phyloP scores from a whole-genome alignment of 2,797 vertebrate species.

The Melanotaenia trifasciata region DNA sequence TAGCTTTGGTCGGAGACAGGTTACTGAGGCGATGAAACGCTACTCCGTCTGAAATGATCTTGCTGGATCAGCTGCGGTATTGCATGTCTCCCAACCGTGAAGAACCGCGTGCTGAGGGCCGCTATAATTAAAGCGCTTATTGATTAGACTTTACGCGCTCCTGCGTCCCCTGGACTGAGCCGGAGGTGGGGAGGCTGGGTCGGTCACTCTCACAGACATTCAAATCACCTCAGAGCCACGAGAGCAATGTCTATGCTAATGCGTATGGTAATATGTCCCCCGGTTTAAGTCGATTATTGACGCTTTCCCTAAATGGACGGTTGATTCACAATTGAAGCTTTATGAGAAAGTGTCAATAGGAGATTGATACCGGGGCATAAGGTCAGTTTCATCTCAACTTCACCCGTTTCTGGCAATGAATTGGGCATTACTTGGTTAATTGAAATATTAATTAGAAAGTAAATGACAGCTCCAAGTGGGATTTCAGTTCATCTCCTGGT shows the following conservation, averaged over 20 bases:
- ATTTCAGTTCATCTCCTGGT: conserved; percentile 53
- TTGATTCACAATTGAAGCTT: conserved; percentile 76
- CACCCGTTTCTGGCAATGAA: conserved; percentile 62
- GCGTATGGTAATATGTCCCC: conserved; percentile 65
- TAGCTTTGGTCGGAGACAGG: conserved; percentile 63
- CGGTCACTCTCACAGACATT: conserved; percentile 66
- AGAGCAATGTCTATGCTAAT: conserved; percentile 77
- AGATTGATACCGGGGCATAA: conserved; percentile 62
- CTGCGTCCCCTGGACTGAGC: conserved; percentile 67
- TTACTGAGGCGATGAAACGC: conserved; percentile 74
- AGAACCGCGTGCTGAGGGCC: conserved; percentile 60
- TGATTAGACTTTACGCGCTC: conserved; percentile 75
- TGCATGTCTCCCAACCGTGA: conserved; percentile 76
- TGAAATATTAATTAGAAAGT: conserved; percentile 78
- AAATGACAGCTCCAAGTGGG: conserved; percentile 63
- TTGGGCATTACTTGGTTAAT: conserved; percentile 70
- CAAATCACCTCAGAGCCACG: conserved; percentile 55
- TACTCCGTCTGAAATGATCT: conserved; percentile 75
- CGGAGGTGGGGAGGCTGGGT: conserved; percentile 54
- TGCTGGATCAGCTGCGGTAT: conserved; percentile 81
- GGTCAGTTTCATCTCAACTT: conserved; percentile 75
- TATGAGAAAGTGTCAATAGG: conserved; percentile 62
- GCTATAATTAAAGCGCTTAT: conserved; percentile 82
- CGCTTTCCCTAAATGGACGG: conserved; percentile 70
- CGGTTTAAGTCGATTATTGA: conserved; percentile 78